Evolutionary conservation across 2,113 vertebrate genomes (phyloP).

Genomic region (Hydrochoerus hydrochaeris): DNA sequence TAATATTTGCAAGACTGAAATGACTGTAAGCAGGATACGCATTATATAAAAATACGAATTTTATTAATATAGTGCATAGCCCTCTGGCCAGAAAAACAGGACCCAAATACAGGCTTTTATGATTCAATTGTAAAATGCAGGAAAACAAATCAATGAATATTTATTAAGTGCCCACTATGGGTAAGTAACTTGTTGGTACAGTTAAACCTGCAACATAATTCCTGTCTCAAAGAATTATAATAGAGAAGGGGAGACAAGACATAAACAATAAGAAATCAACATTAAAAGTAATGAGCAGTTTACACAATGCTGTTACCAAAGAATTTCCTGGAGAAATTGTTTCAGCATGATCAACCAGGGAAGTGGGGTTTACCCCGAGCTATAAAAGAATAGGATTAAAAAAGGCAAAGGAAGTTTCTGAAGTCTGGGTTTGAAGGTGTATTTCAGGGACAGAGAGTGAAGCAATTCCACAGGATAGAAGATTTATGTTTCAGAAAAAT

Average conservation of each 20-base stretch:
- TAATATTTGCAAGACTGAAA: not conserved
- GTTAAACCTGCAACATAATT: not conserved
- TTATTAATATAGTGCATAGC: not conserved
- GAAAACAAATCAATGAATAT: not conserved
- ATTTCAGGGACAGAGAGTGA: not conserved
- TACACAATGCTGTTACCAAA: not conserved
- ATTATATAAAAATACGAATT: not conserved
- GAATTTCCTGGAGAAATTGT: slow-evolving; percentile 19
- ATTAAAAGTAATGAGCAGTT: not conserved
- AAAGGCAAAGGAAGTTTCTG: not conserved
- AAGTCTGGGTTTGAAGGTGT: slow-evolving; percentile 1
- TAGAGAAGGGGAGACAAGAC: not conserved
- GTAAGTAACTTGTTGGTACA: not conserved
- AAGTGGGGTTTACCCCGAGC: not conserved
- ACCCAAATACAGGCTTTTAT: not conserved
- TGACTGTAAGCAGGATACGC: not conserved
- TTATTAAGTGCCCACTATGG: not conserved
- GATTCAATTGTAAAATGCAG: slow-evolving; percentile 26
- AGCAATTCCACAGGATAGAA: not conserved
- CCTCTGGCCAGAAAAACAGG: slow-evolving; percentile 7
- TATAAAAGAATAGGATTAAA: not conserved
- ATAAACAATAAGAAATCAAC: not conserved
- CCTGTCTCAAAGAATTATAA: not conserved
- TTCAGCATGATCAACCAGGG: not conserved
- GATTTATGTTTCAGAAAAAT: not conserved